These are phyloP conservation scores for Dermochelys coriacea DNA, from an alignment of 2,797 vertebrate species.

Conservation along the genomic window DNA sequence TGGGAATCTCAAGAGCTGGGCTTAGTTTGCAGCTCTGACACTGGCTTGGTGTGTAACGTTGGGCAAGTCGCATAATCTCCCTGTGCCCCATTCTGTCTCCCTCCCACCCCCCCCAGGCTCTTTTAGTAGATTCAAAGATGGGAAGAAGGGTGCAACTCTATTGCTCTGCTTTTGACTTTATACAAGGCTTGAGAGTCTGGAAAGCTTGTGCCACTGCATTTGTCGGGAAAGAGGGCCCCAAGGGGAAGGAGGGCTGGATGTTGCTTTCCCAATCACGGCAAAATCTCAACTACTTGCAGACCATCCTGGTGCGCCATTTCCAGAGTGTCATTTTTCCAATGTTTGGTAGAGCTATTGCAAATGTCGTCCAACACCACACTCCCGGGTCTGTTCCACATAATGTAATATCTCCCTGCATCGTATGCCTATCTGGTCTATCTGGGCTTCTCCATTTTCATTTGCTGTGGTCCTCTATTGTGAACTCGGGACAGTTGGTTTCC, in stretches of 20 bases:
- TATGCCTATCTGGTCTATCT: background rate
- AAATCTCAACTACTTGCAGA: background rate
- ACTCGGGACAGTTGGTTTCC: background rate
- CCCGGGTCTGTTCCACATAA: accelerated
- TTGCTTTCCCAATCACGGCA: background rate
- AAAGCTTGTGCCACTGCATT: background rate
- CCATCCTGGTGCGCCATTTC: accelerated
- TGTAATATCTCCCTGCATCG: accelerated
- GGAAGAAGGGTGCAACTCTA: background rate
- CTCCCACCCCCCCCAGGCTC: background rate
- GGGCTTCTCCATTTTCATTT: background rate
- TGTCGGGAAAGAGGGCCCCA: too few species aligned
- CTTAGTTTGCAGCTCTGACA: background rate
- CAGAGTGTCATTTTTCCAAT: background rate
- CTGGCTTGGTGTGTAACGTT: background rate
- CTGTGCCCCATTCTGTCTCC: background rate
- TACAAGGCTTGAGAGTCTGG: background rate
- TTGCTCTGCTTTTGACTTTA: background rate
- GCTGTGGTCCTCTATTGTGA: background rate
- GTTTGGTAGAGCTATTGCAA: background rate
- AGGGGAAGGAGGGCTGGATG: background rate
- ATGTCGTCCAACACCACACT: background rate
- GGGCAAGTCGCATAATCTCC: background rate
- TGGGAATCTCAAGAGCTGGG: background rate
- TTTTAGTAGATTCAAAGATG: background rate